Conservation (phyloP, 2,888 invertebrate genomes). For the Agriotes lineatus region DNA sequence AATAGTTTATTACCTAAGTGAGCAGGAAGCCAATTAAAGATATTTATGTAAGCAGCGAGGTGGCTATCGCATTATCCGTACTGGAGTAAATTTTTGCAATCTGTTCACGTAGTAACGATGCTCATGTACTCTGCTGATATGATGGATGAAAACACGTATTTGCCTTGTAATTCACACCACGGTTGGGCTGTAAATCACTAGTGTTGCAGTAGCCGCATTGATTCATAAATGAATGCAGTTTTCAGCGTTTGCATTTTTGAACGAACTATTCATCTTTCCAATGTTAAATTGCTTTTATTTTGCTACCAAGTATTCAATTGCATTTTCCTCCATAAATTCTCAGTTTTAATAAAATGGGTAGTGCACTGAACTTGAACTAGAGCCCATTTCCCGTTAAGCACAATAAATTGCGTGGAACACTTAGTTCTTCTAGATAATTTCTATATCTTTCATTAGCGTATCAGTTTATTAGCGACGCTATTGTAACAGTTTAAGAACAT, state of each 20-base stretch:
- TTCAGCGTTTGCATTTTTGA: slow-evolving; percentile 17
- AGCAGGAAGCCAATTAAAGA: too few relatives aligned
- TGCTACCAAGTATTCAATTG: slow-evolving; percentile 12
- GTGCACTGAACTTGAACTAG: neutral
- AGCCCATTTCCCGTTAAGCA: neutral
- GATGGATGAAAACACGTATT: slow-evolving; percentile 28
- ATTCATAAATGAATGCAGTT: slow-evolving; percentile 29
- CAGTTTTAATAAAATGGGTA: slow-evolving; percentile 1
- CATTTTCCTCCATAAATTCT: slow-evolving; percentile 8
- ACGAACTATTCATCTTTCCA: slow-evolving; percentile 3
- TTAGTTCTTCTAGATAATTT: too few relatives aligned
- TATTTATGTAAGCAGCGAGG: too few relatives aligned
- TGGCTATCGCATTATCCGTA: too few relatives aligned
- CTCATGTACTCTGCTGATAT: slow-evolving; percentile 14
- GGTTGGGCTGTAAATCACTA: slow-evolving; percentile 10
- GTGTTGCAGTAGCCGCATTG: slow-evolving; percentile 26
- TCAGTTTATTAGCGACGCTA: too few relatives aligned
- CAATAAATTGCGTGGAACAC: too few relatives aligned
- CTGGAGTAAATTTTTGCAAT: too few relatives aligned
- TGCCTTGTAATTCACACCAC: slow-evolving; percentile 26
- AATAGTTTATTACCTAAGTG: too few relatives aligned
- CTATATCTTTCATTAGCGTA: too few relatives aligned
- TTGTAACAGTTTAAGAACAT: too few relatives aligned
- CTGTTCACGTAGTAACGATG: slow-evolving; percentile 12
- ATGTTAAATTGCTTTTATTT: slow-evolving; percentile 8